Conservation (phyloP, 1,140 invertebrate species). For the Tetranychus urticae region DNA sequence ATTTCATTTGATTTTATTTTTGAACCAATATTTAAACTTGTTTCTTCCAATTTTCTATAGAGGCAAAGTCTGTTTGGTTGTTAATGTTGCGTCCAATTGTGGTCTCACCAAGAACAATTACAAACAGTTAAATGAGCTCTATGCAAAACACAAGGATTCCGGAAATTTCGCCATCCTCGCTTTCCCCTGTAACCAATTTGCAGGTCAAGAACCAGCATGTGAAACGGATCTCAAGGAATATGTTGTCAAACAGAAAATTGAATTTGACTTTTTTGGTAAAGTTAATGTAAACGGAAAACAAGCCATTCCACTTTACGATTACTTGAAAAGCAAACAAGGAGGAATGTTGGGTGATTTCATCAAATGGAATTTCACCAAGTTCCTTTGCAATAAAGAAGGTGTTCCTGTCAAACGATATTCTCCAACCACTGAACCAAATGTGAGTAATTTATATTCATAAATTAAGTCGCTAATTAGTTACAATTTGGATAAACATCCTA, state of each 20-base stretch:
- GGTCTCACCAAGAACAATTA: slow-evolving; percentile 56
- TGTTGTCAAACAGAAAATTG: slow-evolving; percentile 23
- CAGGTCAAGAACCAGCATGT: slow-evolving; percentile 43
- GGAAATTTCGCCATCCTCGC: slow-evolving; percentile 42
- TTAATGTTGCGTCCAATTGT: slow-evolving; percentile 68
- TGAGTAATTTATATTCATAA: too few species aligned
- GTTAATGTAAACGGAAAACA: slow-evolving; percentile 54
- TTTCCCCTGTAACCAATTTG: slow-evolving; percentile 82
- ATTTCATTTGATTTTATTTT: neutral
- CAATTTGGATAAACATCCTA: too few species aligned
- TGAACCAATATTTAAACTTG: neutral
- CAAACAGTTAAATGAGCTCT: slow-evolving; percentile 39
- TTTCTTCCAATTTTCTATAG: slow-evolving; percentile 12
- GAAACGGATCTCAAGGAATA: slow-evolving; percentile 48
- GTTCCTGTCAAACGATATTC: slow-evolving; percentile 53
- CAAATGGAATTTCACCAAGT: slow-evolving; percentile 96
- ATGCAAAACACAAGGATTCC: slow-evolving; percentile 35
- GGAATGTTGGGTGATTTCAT: slow-evolving; percentile 27
- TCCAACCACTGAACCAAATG: slow-evolving; percentile 40
- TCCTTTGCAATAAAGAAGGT: slow-evolving; percentile 65
- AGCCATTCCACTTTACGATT: slow-evolving; percentile 60
- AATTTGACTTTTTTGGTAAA: slow-evolving; percentile 11
- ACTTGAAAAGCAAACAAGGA: slow-evolving; percentile 48
- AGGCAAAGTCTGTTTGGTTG: slow-evolving; percentile 38
- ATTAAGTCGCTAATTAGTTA: too few species aligned